A percentile compares a stretch with the other conserved stretches of the same genome.
phyloP scores from a whole-genome alignment of 2,888 invertebrate species.

The Aphodius granarius region DNA sequence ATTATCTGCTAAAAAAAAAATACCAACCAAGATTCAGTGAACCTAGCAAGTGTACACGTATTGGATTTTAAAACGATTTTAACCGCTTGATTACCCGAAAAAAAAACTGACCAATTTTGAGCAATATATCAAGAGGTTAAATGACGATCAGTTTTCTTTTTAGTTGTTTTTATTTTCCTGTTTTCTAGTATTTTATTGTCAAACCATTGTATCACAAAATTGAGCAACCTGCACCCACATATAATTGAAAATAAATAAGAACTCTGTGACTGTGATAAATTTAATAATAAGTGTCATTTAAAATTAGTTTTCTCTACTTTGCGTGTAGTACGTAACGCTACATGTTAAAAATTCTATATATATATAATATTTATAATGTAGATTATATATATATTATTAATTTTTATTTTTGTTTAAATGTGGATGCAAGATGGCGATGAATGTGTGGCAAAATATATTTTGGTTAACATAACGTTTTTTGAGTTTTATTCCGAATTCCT shows the following conservation, averaged over 20 bases:
- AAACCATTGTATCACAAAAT: constrained; percentile 9
- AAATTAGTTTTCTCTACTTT: constrained; percentile 29
- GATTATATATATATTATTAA: constrained; percentile 22
- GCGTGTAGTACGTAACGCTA: constrained; percentile 10
- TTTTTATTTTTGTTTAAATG: constrained; percentile 43
- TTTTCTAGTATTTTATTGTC: constrained; percentile 4
- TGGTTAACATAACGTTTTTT: constrained; percentile 43
- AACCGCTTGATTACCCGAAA: constrained; percentile 16
- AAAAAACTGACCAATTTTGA: background rate
- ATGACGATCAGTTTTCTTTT: constrained; percentile 5
- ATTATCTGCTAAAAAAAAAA: constrained; percentile 50
- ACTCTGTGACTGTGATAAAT: constrained; percentile 54
- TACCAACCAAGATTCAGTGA: constrained; percentile 48
- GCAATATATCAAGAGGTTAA: constrained; percentile 23
- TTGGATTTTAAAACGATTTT: constrained; percentile 23
- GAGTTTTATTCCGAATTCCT: constrained; percentile 43
- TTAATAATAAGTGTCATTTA: constrained; percentile 37
- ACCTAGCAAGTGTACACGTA: constrained; percentile 47
- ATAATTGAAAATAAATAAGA: constrained; percentile 42
- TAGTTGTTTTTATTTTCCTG: background rate
- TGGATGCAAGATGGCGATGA: constrained; percentile 39
- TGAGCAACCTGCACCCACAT: constrained; percentile 43
- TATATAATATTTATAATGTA: constrained; percentile 18
- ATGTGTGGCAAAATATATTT: constrained; percentile 48
- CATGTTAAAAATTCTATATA: constrained; percentile 19